These are phyloP conservation scores for Crocallis elinguaria DNA, from an alignment of 2,888 invertebrate genomes.

Conservation along the genomic window DNA sequence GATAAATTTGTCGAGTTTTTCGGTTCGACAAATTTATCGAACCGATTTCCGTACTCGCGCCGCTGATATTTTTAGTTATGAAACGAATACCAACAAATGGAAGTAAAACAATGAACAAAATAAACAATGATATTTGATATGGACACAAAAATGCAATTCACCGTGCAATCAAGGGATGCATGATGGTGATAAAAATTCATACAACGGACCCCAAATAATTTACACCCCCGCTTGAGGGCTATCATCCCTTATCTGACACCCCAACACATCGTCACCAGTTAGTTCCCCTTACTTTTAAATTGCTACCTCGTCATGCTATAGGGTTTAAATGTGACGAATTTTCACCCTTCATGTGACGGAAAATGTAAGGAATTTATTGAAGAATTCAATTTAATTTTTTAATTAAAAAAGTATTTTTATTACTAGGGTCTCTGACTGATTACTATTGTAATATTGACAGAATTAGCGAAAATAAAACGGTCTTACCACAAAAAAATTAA, in stretches of 20 bases:
- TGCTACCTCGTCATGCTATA: constrained; percentile 23
- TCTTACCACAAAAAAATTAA: too few species aligned
- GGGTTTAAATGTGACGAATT: constrained; percentile 22
- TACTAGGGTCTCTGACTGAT: too few species aligned
- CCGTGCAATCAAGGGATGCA: constrained; percentile 8
- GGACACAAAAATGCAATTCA: constrained; percentile 18
- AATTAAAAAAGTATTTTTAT: too few species aligned
- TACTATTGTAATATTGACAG: too few species aligned
- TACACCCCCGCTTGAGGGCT: constrained; percentile 14
- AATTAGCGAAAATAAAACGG: too few species aligned
- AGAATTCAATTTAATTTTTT: constrained; percentile 5
- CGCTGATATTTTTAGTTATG: too few species aligned
- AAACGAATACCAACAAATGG: too few species aligned
- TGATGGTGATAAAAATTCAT: constrained; percentile 24
- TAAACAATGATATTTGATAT: constrained; percentile 16
- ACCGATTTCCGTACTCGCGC: too few species aligned
- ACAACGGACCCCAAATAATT: constrained; percentile 13
- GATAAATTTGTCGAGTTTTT: too few species aligned
- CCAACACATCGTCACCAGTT: constrained; percentile 18
- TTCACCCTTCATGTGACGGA: constrained; percentile 9
- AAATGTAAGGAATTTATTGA: constrained; percentile 5
- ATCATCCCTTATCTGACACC: constrained; percentile 27
- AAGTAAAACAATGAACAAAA: not conserved
- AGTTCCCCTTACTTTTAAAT: constrained; percentile 21
- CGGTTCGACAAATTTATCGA: too few species aligned